Evolutionary conservation across 2,888 invertebrate genomes (phyloP).

Genomic region (Harmothoe impar): DNA sequence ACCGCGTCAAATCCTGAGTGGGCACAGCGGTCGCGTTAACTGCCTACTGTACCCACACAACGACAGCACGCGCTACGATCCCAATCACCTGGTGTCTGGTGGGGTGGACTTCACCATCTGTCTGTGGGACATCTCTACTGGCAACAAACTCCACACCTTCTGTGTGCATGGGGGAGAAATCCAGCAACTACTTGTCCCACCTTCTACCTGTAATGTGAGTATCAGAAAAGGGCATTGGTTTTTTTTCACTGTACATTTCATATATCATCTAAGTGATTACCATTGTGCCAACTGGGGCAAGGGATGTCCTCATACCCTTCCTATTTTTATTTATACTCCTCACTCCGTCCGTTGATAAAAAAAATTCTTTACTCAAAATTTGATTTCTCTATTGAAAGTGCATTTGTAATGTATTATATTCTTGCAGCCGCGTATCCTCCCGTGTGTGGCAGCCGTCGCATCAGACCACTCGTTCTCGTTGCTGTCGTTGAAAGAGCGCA

Average conservation of each 20-base stretch:
- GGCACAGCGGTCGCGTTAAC: conserved; percentile 96
- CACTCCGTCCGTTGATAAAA: too few species aligned
- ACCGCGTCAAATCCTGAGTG: conserved; percentile 82
- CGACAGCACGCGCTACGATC: conserved; percentile 88
- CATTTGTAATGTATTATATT: too few species aligned
- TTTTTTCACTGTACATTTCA: too few species aligned
- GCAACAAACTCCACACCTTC: conserved; percentile 94
- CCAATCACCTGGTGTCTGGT: conserved; percentile 90
- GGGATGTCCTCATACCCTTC: too few species aligned
- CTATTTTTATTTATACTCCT: too few species aligned
- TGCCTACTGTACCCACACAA: conserved; percentile 97
- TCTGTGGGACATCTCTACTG: conserved; percentile 96
- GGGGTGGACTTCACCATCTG: conserved; percentile 99
- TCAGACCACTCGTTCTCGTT: conserved; percentile 98
- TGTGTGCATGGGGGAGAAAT: conserved; percentile 99
- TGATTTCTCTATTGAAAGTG: too few species aligned
- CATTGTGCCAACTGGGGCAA: too few species aligned
- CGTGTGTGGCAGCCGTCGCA: conserved; percentile 97
- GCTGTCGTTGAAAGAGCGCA: conserved; percentile 94
- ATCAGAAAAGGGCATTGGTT: too few species aligned
- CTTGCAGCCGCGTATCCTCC: conserved; percentile 92
- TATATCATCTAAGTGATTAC: too few species aligned
- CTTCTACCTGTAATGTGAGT: conserved; percentile 88
- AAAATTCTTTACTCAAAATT: too few species aligned
- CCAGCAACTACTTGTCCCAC: conserved; percentile 95